These are phyloP conservation scores for Plagiodera versicolora DNA, from an alignment of 2,888 invertebrate species.

Conservation along the genomic window DNA sequence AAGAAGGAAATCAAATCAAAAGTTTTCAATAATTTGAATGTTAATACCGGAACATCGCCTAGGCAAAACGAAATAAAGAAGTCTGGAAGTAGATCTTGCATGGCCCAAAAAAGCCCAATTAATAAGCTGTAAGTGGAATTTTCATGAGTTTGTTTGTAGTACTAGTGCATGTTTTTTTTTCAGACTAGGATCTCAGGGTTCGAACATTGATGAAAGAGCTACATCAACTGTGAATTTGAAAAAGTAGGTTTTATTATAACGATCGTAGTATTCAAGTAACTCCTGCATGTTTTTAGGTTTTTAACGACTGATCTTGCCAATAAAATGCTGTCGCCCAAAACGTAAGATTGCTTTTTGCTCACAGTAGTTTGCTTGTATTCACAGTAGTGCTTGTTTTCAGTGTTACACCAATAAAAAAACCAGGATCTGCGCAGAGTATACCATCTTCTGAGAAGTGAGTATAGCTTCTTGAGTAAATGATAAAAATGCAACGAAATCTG, in stretches of 20 bases:
- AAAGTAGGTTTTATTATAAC: conserved; percentile 25
- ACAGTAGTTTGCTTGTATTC: neutral
- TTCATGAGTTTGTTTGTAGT: neutral
- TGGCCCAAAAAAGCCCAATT: conserved; percentile 41
- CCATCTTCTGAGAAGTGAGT: conserved; percentile 17
- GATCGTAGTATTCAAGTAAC: conserved; percentile 7
- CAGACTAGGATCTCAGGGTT: conserved; percentile 9
- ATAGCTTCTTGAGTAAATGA: too few relatives aligned
- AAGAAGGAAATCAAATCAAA: conserved; percentile 89
- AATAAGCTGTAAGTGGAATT: conserved; percentile 46
- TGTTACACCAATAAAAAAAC: conserved; percentile 13
- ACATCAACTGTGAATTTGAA: conserved; percentile 31
- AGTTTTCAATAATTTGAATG: conserved; percentile 51
- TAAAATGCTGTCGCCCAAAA: neutral
- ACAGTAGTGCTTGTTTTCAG: conserved; percentile 10
- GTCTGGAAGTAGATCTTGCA: conserved; percentile 28
- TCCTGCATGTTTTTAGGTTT: conserved; percentile 19
- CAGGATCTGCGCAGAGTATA: conserved; percentile 12
- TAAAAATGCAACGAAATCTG: too few relatives aligned
- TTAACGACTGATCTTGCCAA: neutral
- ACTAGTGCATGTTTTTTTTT: conserved; percentile 12
- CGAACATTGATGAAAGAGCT: neutral
- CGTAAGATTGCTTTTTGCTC: neutral
- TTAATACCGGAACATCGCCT: conserved; percentile 20
- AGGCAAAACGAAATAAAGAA: conserved; percentile 31